Evolutionary conservation across 1,140 invertebrate species (phyloP).

Genomic region (Apis cerana): DNA sequence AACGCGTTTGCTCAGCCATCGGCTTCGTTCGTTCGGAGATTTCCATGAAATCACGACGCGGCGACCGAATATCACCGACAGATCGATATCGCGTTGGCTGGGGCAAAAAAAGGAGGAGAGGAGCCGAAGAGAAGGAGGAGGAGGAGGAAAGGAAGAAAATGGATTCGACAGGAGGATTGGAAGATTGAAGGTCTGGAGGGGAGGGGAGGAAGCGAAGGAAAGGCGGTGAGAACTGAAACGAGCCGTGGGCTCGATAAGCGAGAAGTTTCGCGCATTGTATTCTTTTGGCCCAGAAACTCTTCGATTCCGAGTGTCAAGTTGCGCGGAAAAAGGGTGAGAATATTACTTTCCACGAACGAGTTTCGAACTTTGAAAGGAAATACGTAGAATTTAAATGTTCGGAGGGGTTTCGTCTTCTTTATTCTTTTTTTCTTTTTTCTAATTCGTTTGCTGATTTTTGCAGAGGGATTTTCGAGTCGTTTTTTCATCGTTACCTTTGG

Average conservation of each 20-base stretch:
- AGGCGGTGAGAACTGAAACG: constrained; percentile 6
- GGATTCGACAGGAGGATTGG: not conserved
- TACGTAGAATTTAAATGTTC: not conserved
- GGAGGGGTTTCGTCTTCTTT: not conserved
- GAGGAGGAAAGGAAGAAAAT: constrained; percentile 4
- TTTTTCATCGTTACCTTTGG: not conserved
- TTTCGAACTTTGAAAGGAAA: too few relatives aligned
- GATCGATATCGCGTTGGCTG: constrained; percentile 51
- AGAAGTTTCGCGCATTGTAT: constrained; percentile 30
- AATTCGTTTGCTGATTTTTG: not conserved
- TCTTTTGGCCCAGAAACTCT: constrained; percentile 25
- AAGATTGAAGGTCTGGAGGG: constrained; percentile 1
- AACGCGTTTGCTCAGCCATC: constrained; percentile 33
- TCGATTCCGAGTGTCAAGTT: constrained; percentile 20
- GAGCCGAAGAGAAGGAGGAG: not conserved
- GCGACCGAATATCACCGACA: constrained; percentile 39
- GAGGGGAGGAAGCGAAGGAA: not conserved
- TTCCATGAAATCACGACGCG: constrained; percentile 28
- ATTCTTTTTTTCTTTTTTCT: too few relatives aligned
- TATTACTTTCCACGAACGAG: not conserved
- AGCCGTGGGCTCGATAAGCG: constrained; percentile 14
- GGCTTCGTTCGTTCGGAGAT: constrained; percentile 8
- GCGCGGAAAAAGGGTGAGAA: not conserved
- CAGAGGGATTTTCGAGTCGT: not conserved
- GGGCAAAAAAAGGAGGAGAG: not conserved